Conservation (phyloP, 2,888 invertebrate genomes). For the Caenorhabditis sulstoni region DNA sequence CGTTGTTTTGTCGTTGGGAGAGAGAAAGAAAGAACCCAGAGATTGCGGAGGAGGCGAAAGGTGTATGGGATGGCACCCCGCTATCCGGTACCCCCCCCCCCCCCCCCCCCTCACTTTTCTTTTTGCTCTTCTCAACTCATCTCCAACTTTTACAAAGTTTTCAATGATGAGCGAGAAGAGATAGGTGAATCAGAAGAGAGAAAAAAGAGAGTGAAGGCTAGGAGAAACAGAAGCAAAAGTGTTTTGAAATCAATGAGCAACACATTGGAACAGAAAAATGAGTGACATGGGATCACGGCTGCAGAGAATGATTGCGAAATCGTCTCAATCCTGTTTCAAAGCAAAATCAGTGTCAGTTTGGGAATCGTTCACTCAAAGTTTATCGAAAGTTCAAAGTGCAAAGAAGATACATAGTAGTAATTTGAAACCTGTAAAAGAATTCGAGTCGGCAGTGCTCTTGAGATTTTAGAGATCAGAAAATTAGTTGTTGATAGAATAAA, state of each 20-base stretch:
- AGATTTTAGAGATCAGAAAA: too few relatives aligned
- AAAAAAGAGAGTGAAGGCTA: not conserved
- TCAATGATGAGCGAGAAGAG: conserved; percentile 25
- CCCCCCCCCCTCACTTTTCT: not conserved
- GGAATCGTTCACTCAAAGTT: too few relatives aligned
- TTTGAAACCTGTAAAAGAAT: too few relatives aligned
- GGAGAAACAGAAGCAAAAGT: conserved; percentile 20
- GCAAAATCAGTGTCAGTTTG: too few relatives aligned
- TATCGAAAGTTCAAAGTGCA: conserved; percentile 5
- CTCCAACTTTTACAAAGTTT: conserved; percentile 54
- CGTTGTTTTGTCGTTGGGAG: not conserved
- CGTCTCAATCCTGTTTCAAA: too few relatives aligned
- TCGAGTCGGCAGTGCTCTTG: too few relatives aligned
- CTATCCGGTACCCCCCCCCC: conserved; percentile 18
- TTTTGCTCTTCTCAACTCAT: conserved; percentile 7
- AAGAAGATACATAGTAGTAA: conserved; percentile 1
- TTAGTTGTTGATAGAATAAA: too few relatives aligned
- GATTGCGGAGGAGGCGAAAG: conserved; percentile 58
- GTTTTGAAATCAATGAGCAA: conserved; percentile 49
- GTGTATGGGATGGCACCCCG: conserved; percentile 37
- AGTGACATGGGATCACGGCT: not conserved
- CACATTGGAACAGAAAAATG: conserved; percentile 11
- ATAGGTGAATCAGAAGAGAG: conserved; percentile 1
- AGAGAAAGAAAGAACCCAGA: conserved; percentile 25
- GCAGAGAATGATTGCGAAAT: too few relatives aligned